Evolutionary conservation across 1,140 invertebrate genomes (phyloP).

Genomic region (Papilio aristodemus): DNA sequence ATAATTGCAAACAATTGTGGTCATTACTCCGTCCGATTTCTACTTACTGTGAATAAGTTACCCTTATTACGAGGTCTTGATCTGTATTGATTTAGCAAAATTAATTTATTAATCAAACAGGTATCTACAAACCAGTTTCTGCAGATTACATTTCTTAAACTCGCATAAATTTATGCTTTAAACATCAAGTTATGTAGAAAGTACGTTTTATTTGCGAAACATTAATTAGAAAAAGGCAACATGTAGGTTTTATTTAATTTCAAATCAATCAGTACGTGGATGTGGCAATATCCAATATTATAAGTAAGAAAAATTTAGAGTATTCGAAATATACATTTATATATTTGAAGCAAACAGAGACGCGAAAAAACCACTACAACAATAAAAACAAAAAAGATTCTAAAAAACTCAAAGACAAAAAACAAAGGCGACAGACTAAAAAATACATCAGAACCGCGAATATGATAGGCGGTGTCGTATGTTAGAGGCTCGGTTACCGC

Average conservation of each 20-base stretch:
- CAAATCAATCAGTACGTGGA: too few species aligned
- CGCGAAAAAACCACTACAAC: neutral
- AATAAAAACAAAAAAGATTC: neutral
- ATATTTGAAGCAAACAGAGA: neutral
- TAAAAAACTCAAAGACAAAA: slow-evolving; percentile 13
- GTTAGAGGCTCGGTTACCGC: slow-evolving; percentile 37
- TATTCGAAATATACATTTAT: neutral
- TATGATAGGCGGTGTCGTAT: slow-evolving; percentile 38
- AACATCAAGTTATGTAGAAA: neutral
- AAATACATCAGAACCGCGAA: slow-evolving; percentile 44
- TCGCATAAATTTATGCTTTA: neutral
- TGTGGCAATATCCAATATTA: too few species aligned
- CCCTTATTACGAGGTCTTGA: neutral
- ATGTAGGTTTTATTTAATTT: too few species aligned
- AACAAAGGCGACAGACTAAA: slow-evolving; percentile 31
- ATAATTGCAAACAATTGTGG: neutral
- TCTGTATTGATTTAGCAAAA: slow-evolving; percentile 9
- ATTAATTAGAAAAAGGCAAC: neutral
- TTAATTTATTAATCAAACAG: slow-evolving; percentile 14
- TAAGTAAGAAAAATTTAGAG: neutral
- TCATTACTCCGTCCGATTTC: neutral
- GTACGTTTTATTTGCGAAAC: neutral
- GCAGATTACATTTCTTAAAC: neutral
- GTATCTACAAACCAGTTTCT: neutral
- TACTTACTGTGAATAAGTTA: neutral